These are phyloP conservation scores for Vombatus ursinus DNA, from an alignment of 2,113 vertebrate species.

Conservation along the genomic window DNA sequence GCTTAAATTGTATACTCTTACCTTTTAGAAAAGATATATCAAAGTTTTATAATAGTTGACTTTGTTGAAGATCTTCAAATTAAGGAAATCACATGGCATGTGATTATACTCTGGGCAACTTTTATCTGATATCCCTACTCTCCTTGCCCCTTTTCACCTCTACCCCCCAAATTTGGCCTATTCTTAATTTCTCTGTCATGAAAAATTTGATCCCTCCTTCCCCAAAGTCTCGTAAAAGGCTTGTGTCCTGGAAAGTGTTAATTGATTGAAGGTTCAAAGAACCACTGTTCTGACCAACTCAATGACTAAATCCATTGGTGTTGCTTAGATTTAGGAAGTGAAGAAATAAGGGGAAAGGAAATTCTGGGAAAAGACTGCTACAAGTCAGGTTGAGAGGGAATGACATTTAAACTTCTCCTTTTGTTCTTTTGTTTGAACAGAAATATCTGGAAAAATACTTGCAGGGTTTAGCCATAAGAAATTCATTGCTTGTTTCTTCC, in stretches of 20 bases:
- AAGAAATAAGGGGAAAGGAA: constrained; percentile 3
- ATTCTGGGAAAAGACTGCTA: constrained; percentile 51
- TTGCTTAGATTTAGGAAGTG: constrained; percentile 39
- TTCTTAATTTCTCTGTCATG: constrained; percentile 55
- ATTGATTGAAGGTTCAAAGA: constrained; percentile 57
- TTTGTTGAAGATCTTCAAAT: constrained; percentile 29
- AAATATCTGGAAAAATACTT: constrained; percentile 25
- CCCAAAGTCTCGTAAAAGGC: constrained; percentile 46
- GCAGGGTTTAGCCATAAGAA: constrained; percentile 43
- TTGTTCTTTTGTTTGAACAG: constrained; percentile 46
- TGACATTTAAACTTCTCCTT: constrained; percentile 8
- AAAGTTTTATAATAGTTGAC: constrained; percentile 4
- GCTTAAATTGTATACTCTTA: constrained; percentile 13
- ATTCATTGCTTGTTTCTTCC: constrained; percentile 38
- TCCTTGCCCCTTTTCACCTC: constrained; percentile 2
- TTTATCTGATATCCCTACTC: constrained; percentile 60
- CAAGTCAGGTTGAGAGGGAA: constrained; percentile 53
- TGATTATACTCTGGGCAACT: constrained; percentile 46
- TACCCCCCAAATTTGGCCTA: not conserved
- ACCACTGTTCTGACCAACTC: not conserved
- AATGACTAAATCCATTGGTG: constrained; percentile 58
- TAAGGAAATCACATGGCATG: constrained; percentile 25
- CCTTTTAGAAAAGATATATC: constrained; percentile 34
- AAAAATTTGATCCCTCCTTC: constrained; percentile 54
- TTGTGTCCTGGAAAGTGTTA: constrained; percentile 49